Conservation (phyloP, 2,797 vertebrate species). For the Caiman crocodilus region DNA sequence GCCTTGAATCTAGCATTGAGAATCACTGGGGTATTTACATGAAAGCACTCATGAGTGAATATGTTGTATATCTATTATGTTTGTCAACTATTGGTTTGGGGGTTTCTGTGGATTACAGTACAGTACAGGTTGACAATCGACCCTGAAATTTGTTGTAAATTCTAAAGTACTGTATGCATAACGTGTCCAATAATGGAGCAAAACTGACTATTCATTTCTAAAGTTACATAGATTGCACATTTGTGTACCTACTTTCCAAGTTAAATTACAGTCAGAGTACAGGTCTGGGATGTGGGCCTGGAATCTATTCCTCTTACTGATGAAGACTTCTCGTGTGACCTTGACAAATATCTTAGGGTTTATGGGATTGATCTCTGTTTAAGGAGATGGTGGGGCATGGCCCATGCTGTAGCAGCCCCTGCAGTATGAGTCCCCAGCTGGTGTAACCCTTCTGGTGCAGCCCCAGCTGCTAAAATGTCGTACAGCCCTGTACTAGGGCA, state of each 20-base stretch:
- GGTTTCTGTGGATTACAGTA: neutral
- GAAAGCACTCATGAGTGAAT: neutral
- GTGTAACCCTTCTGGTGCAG: too few relatives aligned
- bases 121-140: neutral
- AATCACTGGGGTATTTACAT: neutral
- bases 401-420: neutral
- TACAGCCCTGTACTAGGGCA: too few relatives aligned
- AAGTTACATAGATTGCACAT: neutral
- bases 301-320: slow-evolving; percentile 26
- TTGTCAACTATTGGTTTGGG: neutral
- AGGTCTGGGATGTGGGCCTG: slow-evolving; percentile 47
- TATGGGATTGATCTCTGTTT: slow-evolving; percentile 41
- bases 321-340: slow-evolving; percentile 60
- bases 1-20: too few relatives aligned
- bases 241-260: neutral
- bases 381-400: slow-evolving; percentile 35
- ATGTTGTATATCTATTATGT: neutral
- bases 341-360: slow-evolving; percentile 48
- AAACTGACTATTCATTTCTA: slow-evolving; percentile 11
- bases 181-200: neutral
- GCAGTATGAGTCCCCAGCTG: too few relatives aligned
- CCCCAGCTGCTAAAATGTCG: too few relatives aligned
- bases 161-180: neutral
- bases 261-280: neutral
- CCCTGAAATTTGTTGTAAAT: neutral